Evolutionary conservation across 2,113 vertebrate species (phyloP), one percentile per base, ranked within the genome.

Genomic region (Xyliphius kryptos): DNA sequence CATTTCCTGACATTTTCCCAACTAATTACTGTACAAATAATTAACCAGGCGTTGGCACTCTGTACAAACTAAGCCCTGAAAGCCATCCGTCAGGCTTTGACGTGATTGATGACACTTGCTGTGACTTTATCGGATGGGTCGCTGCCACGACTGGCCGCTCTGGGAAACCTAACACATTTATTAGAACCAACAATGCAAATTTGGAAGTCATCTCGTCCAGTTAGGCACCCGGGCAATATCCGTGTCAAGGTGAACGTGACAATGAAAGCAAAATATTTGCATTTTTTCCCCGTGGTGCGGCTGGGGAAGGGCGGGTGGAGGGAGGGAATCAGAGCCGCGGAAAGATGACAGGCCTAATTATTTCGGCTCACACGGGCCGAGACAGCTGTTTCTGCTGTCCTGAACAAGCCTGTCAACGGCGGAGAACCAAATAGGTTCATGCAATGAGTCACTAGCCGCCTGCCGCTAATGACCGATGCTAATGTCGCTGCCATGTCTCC

Each of bases 21-120:
- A 95, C 96, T 99, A 99, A 99, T 99, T 99, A 99, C 95, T 93
- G 94, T 94, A 99, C 96, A 99, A 99, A 99, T 99, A 99, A 99
- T 99, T 99, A 98, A 99, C 12, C 32, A 90, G 92, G 90, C 98
- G 94, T 98, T 97, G 93, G 91, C 90, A 79, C 91, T 91, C 93
- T 92, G 96, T 96, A 98, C 94, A 98, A 99, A 98, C 95, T 95
- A 97, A 98, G 93, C 93, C 58, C 20, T 93, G 86, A 97, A 91
- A 90, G 91, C 91, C 92, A 91, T 93, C 95, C 97, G 96, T 97
- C 96, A 97, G 79, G 78, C 69, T 13, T 3, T 13, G 15, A 10
- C 84, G 88, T 98, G 96, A 99, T 98, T 95, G 96, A 98, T 98
- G 96, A 95, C 94, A 94, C 90, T 94, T 90, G 69, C 88, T 97